phyloP scores from a whole-genome alignment of 2,888 invertebrate genomes.

The Drosophila peninsularis region DNA sequence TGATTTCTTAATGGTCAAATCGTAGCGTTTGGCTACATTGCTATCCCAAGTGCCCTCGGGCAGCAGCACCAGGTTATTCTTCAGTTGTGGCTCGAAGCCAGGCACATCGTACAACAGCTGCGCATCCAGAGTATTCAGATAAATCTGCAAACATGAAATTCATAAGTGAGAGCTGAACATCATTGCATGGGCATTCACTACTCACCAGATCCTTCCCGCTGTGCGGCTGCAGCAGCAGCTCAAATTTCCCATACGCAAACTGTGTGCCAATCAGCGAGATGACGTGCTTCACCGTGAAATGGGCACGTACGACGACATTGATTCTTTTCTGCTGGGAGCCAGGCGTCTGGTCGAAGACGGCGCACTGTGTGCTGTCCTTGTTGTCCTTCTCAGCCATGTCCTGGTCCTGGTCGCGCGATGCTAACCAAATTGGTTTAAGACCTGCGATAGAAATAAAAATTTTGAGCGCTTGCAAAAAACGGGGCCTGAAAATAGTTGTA shows the following conservation, averaged over 20 bases:
- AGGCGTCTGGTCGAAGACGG: conserved; percentile 83
- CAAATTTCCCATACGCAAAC: conserved; percentile 82
- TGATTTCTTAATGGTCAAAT: conserved; percentile 67
- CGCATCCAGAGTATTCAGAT: conserved; percentile 77
- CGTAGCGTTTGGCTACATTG: conserved; percentile 77
- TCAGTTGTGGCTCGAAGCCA: conserved; percentile 78
- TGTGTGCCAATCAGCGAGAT: conserved; percentile 82
- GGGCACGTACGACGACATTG: conserved; percentile 81
- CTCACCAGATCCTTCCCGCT: conserved; percentile 76
- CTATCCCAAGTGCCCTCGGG: conserved; percentile 81
- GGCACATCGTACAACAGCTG: conserved; percentile 75
- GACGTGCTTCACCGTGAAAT: conserved; percentile 81
- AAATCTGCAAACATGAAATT: conserved; percentile 60
- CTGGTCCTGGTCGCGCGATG: conserved; percentile 7
- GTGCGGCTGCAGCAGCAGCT: conserved; percentile 82
- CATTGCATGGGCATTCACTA: background rate
- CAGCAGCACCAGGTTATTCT: conserved; percentile 80
- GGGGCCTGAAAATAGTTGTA: conserved; percentile 14
- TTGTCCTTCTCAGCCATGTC: conserved; percentile 47
- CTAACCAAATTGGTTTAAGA: conserved; percentile 30
- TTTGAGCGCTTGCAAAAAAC: conserved; percentile 20
- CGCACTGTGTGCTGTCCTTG: conserved; percentile 80
- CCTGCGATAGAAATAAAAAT: conserved; percentile 39
- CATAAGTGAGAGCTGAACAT: background rate
- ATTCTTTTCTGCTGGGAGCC: conserved; percentile 83